phyloP scores from a whole-genome alignment of 2,888 invertebrate genomes.

The Nomada flava region DNA sequence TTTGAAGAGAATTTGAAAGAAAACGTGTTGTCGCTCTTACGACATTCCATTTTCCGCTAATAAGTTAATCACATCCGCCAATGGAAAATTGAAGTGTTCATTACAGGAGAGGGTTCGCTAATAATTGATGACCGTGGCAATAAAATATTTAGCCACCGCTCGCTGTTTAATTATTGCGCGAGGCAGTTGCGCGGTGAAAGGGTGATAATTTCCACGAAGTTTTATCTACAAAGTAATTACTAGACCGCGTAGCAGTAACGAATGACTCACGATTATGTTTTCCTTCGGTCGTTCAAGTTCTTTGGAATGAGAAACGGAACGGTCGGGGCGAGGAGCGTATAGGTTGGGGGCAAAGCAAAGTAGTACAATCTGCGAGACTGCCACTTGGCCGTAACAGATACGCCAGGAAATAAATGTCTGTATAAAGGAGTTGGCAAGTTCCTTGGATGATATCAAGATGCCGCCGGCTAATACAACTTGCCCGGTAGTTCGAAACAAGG shows the following conservation, averaged over 20 bases:
- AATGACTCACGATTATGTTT: slow-evolving; percentile 77
- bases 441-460: slow-evolving; percentile 79
- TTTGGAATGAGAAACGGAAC: slow-evolving; percentile 41
- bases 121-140: neutral
- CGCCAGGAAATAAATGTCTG: slow-evolving; percentile 80
- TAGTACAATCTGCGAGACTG: slow-evolving; percentile 79
- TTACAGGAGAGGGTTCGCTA: too few species aligned
- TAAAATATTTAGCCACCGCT: neutral
- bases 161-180: slow-evolving; percentile 15
- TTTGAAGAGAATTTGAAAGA: too few species aligned
- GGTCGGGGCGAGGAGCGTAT: slow-evolving; percentile 12
- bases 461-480: slow-evolving; percentile 76
- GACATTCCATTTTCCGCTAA: too few species aligned
- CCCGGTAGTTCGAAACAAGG: slow-evolving; percentile 63
- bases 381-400: slow-evolving; percentile 78
- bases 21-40: too few species aligned
- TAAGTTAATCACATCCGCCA: too few species aligned
- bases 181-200: neutral
- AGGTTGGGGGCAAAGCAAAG: slow-evolving; percentile 68
- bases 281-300: slow-evolving; percentile 60
- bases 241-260: slow-evolving; percentile 66
- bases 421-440: slow-evolving; percentile 82
- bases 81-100: too few species aligned
- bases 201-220: slow-evolving; percentile 6
- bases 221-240: slow-evolving; percentile 66